Percentiles rank a stretch among this genome's conserved stretches.
Conservation (phyloP, 2,113 vertebrate species). For the Laticauda laticaudata region DNA sequence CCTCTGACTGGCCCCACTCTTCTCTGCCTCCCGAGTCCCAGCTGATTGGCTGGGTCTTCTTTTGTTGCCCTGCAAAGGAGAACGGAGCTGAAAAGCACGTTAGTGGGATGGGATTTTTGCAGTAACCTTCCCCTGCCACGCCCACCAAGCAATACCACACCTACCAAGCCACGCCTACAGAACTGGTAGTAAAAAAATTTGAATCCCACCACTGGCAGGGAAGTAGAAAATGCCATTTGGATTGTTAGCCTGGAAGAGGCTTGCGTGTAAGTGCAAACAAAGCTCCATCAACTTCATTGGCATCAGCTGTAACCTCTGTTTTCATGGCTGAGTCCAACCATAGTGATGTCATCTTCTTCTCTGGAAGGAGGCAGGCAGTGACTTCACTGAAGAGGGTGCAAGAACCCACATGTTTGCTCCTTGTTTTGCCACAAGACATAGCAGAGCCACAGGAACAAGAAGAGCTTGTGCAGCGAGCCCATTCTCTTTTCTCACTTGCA, state of each 20-base stretch:
- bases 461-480: background rate
- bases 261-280: background rate
- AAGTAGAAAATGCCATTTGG: background rate
- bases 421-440: background rate
- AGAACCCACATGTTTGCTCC: background rate
- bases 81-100: no score
- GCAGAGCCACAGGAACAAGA: background rate
- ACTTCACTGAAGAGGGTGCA: slow-evolving; percentile 16
- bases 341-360: slow-evolving; percentile 26
- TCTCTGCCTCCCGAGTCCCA: no score
- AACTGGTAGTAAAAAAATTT: no score
- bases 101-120: no score
- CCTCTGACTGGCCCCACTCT: no score
- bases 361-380: slow-evolving; percentile 25
- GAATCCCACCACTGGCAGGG: no score
- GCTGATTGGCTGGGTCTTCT: no score
- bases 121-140: no score
- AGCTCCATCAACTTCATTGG: background rate
- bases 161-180: no score
- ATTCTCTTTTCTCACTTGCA: background rate
- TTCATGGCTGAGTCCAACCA: slow-evolving; percentile 10
- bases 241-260: background rate
- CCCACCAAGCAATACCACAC: no score
- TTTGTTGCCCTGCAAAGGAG: no score
- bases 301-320: slow-evolving; percentile 22